Conservation (phyloP, 2,113 vertebrate species). For the Oxyura jamaicensis region DNA sequence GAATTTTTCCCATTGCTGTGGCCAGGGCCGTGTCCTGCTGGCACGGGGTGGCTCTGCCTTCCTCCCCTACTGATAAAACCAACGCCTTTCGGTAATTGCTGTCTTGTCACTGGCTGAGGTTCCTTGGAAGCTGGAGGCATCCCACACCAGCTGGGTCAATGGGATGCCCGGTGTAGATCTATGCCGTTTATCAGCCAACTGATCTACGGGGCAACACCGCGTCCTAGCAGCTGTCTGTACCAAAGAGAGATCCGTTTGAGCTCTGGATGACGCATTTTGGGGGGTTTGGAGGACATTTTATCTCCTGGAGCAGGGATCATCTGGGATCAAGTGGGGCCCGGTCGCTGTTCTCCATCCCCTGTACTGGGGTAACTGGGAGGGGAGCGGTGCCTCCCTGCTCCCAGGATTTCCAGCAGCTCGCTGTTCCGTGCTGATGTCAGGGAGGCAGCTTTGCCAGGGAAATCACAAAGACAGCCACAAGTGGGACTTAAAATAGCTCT, state of each 20-base stretch:
- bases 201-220: background rate
- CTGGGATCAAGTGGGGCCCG: too few species aligned
- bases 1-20: background rate
- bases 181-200: background rate
- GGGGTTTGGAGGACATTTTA: background rate
- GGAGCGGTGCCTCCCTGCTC: background rate
- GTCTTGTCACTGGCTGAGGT: background rate
- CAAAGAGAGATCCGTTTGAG: background rate
- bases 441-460: slow-evolving; percentile 35
- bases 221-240: background rate
- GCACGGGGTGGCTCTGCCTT: background rate
- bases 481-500: slow-evolving; percentile 72
- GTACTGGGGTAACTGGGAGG: accelerated
- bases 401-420: background rate
- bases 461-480: slow-evolving; percentile 69
- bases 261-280: background rate
- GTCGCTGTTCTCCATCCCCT: background rate
- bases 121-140: background rate
- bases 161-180: background rate
- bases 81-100: accelerated
- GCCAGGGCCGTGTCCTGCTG: background rate
- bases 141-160: background rate
- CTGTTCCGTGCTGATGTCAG: slow-evolving; percentile 58
- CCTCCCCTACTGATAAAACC: background rate
- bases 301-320: background rate